phyloP scores from a whole-genome alignment of 2,888 invertebrate species.

The Apamea crenata region DNA sequence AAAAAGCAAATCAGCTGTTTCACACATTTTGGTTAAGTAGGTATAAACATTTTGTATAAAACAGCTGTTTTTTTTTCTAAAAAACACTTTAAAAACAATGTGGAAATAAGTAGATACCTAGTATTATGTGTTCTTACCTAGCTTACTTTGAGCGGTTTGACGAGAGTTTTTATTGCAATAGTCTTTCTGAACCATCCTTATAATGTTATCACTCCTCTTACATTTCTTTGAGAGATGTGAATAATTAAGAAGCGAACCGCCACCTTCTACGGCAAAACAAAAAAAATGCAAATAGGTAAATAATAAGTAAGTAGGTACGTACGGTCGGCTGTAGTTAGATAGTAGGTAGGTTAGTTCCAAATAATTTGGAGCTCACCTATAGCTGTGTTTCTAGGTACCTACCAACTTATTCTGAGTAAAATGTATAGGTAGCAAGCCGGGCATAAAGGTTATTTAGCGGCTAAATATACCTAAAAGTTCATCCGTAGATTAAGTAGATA shows the following conservation, averaged over 20 bases:
- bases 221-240: slow-evolving; percentile 45
- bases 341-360: slow-evolving; percentile 38
- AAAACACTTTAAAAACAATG: slow-evolving; percentile 35
- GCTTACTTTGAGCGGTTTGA: slow-evolving; percentile 43
- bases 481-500: slow-evolving; percentile 39
- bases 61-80: slow-evolving; percentile 40
- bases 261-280: slow-evolving; percentile 44
- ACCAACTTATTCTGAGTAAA: slow-evolving; percentile 39
- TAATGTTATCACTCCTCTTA: slow-evolving; percentile 48
- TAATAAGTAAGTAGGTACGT: slow-evolving; percentile 41
- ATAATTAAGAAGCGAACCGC: slow-evolving; percentile 44
- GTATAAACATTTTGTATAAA: background rate
- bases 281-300: slow-evolving; percentile 43
- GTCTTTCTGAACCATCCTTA: slow-evolving; percentile 50
- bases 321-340: slow-evolving; percentile 34
- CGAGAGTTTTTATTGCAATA: slow-evolving; percentile 45
- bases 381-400: slow-evolving; percentile 36
- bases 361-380: slow-evolving; percentile 32
- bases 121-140: slow-evolving; percentile 44
- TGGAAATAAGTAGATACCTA: slow-evolving; percentile 33
- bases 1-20: slow-evolving; percentile 5
- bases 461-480: slow-evolving; percentile 42
- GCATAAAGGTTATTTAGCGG: slow-evolving; percentile 41
- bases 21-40: too few species aligned
- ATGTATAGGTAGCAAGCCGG: slow-evolving; percentile 42